phyloP scores from a whole-genome alignment of 2,888 invertebrate species.

The Adelphocoris suturalis region DNA sequence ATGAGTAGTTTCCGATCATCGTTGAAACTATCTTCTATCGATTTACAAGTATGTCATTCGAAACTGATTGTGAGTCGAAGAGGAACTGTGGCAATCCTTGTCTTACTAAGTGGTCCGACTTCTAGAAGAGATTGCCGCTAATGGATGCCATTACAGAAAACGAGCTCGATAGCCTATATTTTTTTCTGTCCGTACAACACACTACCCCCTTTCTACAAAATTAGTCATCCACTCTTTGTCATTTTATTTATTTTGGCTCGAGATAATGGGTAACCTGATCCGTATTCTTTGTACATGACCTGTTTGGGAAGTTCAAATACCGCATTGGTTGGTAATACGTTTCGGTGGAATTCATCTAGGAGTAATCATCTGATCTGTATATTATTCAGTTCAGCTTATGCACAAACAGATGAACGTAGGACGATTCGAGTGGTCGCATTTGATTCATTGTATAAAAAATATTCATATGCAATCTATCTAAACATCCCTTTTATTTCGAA shows the following conservation, averaged over 20 bases:
- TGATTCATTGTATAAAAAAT: too few relatives aligned
- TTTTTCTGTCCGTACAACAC: neutral
- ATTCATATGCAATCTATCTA: too few relatives aligned
- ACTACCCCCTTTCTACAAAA: conserved; percentile 9
- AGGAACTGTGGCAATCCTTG: conserved; percentile 37
- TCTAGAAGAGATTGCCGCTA: conserved; percentile 26
- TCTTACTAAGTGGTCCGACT: conserved; percentile 41
- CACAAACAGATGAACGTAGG: too few relatives aligned
- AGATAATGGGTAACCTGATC: conserved; percentile 32
- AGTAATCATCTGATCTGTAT: too few relatives aligned
- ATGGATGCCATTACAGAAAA: conserved; percentile 38
- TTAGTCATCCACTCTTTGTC: conserved; percentile 1
- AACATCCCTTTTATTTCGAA: too few relatives aligned
- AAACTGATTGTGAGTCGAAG: neutral
- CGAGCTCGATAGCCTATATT: conserved; percentile 42
- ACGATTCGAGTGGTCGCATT: too few relatives aligned
- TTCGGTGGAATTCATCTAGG: too few relatives aligned
- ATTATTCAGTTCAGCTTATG: too few relatives aligned
- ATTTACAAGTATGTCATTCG: neutral
- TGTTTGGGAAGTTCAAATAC: neutral
- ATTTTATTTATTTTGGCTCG: conserved; percentile 32
- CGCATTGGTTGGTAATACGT: neutral
- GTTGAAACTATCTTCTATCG: neutral
- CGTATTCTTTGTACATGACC: conserved; percentile 34
- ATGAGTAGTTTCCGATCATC: neutral